Evolutionary conservation across 2,888 invertebrate species (phyloP).

Genomic region (Brassicogethes aeneus): DNA sequence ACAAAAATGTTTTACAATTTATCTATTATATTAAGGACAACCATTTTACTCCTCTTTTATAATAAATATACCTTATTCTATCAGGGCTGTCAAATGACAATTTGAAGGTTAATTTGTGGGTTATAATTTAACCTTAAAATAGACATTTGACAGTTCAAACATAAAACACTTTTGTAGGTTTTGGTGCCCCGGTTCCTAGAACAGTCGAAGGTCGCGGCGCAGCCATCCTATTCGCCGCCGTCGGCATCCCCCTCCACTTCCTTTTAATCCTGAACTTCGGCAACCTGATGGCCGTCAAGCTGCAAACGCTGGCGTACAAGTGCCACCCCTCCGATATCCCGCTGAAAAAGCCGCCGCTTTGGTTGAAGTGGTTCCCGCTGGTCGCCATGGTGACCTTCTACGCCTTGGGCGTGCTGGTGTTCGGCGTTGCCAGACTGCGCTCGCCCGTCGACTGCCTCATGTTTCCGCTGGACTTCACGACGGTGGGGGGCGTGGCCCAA

Average conservation of each 20-base stretch:
- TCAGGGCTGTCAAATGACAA: no score
- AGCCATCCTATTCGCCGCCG: slow-evolving; percentile 53
- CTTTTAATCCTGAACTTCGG: slow-evolving; percentile 50
- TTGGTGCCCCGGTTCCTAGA: slow-evolving; percentile 63
- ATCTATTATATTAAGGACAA: no score
- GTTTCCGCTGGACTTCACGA: slow-evolving; percentile 64
- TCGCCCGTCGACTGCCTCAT: slow-evolving; percentile 47
- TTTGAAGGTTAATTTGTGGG: no score
- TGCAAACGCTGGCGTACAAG: slow-evolving; percentile 39
- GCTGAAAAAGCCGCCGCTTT: slow-evolving; percentile 26
- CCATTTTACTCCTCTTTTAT: no score
- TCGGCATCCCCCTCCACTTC: slow-evolving; percentile 60
- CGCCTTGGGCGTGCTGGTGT: slow-evolving; percentile 48
- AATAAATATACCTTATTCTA: no score
- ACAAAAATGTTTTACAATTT: no score
- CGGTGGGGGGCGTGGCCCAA: slow-evolving; percentile 56
- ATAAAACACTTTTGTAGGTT: slow-evolving; percentile 46
- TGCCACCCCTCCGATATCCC: slow-evolving; percentile 25
- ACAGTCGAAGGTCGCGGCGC: slow-evolving; percentile 53
- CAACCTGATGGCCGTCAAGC: slow-evolving; percentile 41
- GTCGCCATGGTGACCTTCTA: slow-evolving; percentile 47
- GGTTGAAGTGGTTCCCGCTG: slow-evolving; percentile 41
- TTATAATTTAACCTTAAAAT: no score
- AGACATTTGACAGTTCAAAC: neutral
- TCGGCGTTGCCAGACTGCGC: slow-evolving; percentile 49